phyloP scores from a whole-genome alignment of 2,797 vertebrate genomes.

The Scomberomorus guttatus region DNA sequence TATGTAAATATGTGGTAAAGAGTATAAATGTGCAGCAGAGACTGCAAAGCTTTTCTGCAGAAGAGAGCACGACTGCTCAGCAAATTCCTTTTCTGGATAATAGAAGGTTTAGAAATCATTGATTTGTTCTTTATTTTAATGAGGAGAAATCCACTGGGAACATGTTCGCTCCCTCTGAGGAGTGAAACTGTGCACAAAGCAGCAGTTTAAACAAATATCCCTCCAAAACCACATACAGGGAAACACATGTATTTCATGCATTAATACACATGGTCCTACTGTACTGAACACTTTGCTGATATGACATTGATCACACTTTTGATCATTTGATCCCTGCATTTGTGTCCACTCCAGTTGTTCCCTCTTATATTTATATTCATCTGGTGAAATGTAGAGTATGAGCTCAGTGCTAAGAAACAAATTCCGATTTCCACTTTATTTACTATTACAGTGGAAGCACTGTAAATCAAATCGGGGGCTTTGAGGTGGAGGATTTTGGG shows the following conservation, averaged over 20 bases:
- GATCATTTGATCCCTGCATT: background rate
- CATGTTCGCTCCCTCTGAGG: constrained; percentile 43
- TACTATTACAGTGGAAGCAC: constrained; percentile 1
- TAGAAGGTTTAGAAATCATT: constrained; percentile 67
- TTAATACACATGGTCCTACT: constrained; percentile 6
- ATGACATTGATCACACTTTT: background rate
- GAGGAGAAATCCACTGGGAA: constrained; percentile 58
- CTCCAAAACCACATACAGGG: background rate
- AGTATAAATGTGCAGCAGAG: constrained; percentile 18
- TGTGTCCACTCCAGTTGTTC: background rate
- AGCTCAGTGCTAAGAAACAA: background rate
- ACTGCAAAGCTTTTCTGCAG: constrained; percentile 25
- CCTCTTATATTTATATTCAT: background rate
- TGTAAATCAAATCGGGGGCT: constrained; percentile 32
- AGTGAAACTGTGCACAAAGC: constrained; percentile 40
- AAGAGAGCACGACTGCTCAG: constrained; percentile 48
- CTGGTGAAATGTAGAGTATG: background rate
- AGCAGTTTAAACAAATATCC: constrained; percentile 53
- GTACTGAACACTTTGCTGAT: background rate
- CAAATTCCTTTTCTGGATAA: constrained; percentile 55
- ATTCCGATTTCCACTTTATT: constrained; percentile 11
- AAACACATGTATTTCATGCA: constrained; percentile 47
- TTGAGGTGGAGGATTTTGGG: constrained; percentile 24
- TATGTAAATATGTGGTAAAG: constrained; percentile 13
- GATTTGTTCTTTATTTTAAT: constrained; percentile 77